A percentile compares a stretch with the other conserved stretches of the same genome.
Evolutionary conservation across 2,113 vertebrate species (phyloP).

Genomic region (Perccottus glenii): DNA sequence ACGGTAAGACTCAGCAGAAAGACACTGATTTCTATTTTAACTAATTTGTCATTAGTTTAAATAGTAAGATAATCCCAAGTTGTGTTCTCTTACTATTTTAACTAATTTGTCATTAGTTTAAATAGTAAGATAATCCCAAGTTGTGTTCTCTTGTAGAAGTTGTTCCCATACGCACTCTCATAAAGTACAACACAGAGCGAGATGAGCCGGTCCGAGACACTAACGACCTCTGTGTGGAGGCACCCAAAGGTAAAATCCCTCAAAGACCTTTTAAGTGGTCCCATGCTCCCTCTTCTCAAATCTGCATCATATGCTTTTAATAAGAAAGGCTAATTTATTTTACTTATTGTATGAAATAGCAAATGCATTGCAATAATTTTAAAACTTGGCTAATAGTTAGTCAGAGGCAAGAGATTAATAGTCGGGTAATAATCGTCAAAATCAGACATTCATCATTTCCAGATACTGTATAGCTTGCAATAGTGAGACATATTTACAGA

Average conservation of each 20-base stretch:
- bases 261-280: background rate
- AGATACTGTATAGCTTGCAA: no score
- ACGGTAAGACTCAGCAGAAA: constrained; percentile 71
- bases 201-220: constrained; percentile 82
- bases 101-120: background rate
- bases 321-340: no score
- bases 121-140: background rate
- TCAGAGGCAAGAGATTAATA: no score
- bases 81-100: no score
- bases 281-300: no score
- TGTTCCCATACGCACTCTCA: constrained; percentile 79
- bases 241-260: constrained; percentile 85
- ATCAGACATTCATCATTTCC: no score
- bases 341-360: no score
- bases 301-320: no score
- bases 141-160: constrained; percentile 51
- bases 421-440: no score
- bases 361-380: no score
- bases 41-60: background rate
- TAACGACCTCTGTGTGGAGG: constrained; percentile 83
- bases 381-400: no score
- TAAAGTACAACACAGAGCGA: constrained; percentile 85
- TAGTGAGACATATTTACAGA: no score
- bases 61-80: background rate
- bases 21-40: background rate